Conservation (phyloP, 2,797 vertebrate genomes). For the Morelia viridis region DNA sequence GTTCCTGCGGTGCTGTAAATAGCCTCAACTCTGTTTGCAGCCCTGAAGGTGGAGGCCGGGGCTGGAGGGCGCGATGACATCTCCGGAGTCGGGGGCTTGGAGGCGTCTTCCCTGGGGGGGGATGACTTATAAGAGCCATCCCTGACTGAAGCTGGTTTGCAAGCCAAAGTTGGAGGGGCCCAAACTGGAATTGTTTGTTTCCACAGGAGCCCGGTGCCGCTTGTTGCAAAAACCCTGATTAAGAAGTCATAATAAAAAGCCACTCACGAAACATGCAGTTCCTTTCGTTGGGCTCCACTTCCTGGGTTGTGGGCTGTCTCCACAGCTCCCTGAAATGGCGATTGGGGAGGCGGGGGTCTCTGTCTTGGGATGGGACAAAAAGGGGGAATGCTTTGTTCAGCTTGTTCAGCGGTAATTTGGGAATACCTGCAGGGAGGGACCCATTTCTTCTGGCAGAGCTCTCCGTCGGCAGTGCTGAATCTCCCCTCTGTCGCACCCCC, state of each 20-base stretch:
- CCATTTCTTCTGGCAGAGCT: not conserved
- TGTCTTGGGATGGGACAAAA: constrained; percentile 46
- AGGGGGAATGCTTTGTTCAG: not conserved
- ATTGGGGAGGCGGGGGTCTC: constrained; percentile 32
- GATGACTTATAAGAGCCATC: not conserved
- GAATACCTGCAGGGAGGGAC: not conserved
- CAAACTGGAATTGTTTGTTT: not conserved
- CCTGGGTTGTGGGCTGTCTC: not conserved
- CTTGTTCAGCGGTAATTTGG: not conserved
- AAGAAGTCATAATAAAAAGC: not conserved
- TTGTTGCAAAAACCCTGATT: not conserved
- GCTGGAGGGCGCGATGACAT: constrained; percentile 66
- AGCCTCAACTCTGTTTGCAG: constrained; percentile 58
- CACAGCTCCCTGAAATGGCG: not conserved
- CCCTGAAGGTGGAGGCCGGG: constrained; percentile 56
- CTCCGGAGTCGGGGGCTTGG: not conserved
- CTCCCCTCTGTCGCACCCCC: not conserved
- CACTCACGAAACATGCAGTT: not conserved
- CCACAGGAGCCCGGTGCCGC: not conserved
- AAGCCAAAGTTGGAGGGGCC: too few species aligned
- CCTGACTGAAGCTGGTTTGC: not conserved
- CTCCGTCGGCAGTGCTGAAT: not conserved
- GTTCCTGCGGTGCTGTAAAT: constrained; percentile 63
- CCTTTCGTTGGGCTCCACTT: not conserved
- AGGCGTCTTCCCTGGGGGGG: not conserved